Evolutionary conservation across 2,888 invertebrate genomes (phyloP), one percentile per base, ranked within the genome.

Genomic region (Selenia dentaria): DNA sequence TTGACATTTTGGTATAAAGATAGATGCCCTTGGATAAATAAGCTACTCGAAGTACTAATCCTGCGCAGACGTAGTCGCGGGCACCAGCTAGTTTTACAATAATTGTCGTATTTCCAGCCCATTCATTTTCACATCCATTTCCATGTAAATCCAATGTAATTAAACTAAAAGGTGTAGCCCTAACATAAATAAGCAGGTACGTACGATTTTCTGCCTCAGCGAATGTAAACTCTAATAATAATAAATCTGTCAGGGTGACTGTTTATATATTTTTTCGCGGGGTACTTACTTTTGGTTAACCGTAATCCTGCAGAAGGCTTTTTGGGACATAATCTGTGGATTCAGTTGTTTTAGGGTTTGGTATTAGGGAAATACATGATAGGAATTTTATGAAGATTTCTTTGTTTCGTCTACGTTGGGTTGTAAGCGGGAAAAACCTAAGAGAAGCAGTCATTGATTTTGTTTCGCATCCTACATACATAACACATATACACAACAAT

Each of bases 171-270:
- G 47, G 37, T 32, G 33, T 27, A 32, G 33, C 24, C 18, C 5
- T 22, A 26, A 25, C 47, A 18, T 38, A 48, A 48, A 48, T 37
- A 48, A 41, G 41, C 34, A 27, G 9, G 32, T 42, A 41, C 42
- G 33, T 48, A 48, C 47, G 47, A 37, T 48, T 48, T 48, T 48
- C 41, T 28, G 47, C 47, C 24, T 18, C 28, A 12, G 41, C 25
- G 33, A 48, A 48, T 48, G 47, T 42, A 38, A 42, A 41, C 24
- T 42, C 41, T 42, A 38, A 48, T 48, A 48, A 48, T 42, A 48
- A 48, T 48, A 48, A 48, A 48, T 41, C 32, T 48, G 47, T 47
- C 41, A 24, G 5, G 12, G 32, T 9, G 11, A 6, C 14, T 40
- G 46, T 46, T n/a, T n/a, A 36, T 46, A 41, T 48, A 29, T 38